phyloP scores from a whole-genome alignment of 2,888 invertebrate species.

The Sericinus montela region DNA sequence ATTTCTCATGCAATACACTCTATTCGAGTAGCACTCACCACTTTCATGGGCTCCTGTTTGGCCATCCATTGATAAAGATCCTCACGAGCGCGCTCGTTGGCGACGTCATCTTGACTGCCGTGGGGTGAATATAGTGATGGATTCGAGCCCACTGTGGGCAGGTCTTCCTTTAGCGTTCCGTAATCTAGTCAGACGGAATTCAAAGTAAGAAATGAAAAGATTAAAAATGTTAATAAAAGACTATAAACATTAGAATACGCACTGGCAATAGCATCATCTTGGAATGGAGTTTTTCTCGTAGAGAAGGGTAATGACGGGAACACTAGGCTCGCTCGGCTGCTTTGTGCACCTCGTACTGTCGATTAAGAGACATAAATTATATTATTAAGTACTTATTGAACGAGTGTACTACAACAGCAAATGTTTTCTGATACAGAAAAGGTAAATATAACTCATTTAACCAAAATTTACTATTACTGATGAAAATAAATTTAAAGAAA shows the following conservation, averaged over 20 bases:
- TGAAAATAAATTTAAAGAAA: too few relatives aligned
- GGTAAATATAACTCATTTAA: too few relatives aligned
- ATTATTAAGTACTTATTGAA: too few relatives aligned
- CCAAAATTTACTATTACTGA: too few relatives aligned
- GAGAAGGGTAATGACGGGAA: constrained; percentile 85
- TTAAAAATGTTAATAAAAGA: too few relatives aligned
- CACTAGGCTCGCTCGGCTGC: constrained; percentile 87
- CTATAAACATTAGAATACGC: constrained; percentile 32
- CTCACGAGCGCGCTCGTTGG: constrained; percentile 83
- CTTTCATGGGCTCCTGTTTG: constrained; percentile 86
- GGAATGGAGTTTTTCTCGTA: constrained; percentile 74
- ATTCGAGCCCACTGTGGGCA: constrained; percentile 83
- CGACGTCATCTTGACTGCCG: constrained; percentile 70
- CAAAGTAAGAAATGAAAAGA: too few relatives aligned
- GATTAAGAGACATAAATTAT: background rate
- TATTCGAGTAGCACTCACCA: too few relatives aligned
- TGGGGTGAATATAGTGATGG: constrained; percentile 79
- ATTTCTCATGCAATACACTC: too few relatives aligned
- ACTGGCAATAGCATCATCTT: constrained; percentile 74
- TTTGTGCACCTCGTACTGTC: constrained; percentile 80
- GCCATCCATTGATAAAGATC: constrained; percentile 98
- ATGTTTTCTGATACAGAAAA: too few relatives aligned
- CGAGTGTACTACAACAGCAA: too few relatives aligned
- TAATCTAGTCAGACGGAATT: constrained; percentile 75
- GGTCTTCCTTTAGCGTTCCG: constrained; percentile 85